phyloP scores from a whole-genome alignment of 2,113 vertebrate species.

The Nematolebias whitei region DNA sequence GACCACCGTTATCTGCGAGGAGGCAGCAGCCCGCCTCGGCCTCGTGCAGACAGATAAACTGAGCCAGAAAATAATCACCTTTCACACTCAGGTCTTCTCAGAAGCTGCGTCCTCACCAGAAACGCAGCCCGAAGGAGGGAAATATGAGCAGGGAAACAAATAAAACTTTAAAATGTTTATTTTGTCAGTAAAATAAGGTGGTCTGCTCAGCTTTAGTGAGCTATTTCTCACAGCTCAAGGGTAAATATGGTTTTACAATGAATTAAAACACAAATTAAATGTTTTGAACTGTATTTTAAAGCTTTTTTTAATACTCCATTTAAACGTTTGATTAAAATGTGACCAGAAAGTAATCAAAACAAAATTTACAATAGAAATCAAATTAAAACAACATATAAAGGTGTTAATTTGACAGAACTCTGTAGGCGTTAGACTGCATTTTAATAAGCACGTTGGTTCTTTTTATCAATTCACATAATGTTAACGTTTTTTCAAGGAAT shows the following conservation, averaged over 20 bases:
- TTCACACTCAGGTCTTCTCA: constrained; percentile 71
- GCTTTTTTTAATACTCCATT: too few species aligned
- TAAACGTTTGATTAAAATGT: too few species aligned
- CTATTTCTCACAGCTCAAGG: neutral
- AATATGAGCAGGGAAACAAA: neutral
- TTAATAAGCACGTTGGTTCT: too few species aligned
- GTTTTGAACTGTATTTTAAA: too few species aligned
- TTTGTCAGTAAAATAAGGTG: too few species aligned
- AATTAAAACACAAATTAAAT: neutral
- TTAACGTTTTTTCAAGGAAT: neutral
- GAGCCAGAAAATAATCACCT: constrained; percentile 72
- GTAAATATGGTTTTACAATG: neutral
- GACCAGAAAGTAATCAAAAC: too few species aligned
- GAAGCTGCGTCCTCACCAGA: constrained; percentile 46
- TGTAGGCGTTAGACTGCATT: neutral
- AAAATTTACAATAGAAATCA: too few species aligned
- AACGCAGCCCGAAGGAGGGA: constrained; percentile 4
- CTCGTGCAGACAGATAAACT: constrained; percentile 70
- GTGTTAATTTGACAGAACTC: too few species aligned
- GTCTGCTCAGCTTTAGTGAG: neutral
- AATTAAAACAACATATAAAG: neutral
- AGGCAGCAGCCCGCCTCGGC: constrained; percentile 62
- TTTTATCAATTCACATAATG: too few species aligned
- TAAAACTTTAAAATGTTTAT: neutral
- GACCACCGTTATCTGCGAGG: constrained; percentile 66